Conservation (phyloP, 1,140 invertebrate species). For the Pogonus chalceus region DNA sequence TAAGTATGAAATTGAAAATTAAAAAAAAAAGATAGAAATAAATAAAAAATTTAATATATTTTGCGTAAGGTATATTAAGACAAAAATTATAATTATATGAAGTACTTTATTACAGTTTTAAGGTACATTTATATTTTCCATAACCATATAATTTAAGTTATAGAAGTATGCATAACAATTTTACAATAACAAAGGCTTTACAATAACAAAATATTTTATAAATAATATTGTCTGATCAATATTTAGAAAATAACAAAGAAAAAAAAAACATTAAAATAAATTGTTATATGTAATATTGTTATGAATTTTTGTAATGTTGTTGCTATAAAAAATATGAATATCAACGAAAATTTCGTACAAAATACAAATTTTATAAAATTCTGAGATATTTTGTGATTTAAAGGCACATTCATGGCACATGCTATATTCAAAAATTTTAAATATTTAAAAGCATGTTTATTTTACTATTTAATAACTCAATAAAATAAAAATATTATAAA, state of each 20-base stretch:
- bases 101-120: constrained; percentile 5
- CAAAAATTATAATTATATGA: not conserved
- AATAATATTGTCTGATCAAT: too few relatives aligned
- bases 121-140: constrained; percentile 4
- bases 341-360: not conserved
- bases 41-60: too few relatives aligned
- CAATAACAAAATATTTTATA: too few relatives aligned
- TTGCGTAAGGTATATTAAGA: too few relatives aligned
- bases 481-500: too few relatives aligned
- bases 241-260: not conserved
- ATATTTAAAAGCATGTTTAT: not conserved
- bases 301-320: not conserved
- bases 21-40: too few relatives aligned
- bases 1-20: too few relatives aligned
- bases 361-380: not conserved
- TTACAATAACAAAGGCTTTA: not conserved
- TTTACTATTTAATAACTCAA: not conserved
- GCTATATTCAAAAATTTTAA: not conserved
- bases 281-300: not conserved
- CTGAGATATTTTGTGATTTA: not conserved
- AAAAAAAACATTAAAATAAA: not conserved
- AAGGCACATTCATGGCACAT: not conserved
- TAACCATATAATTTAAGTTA: constrained; percentile 3
- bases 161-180: not conserved
- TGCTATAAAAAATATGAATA: constrained; percentile 2